phyloP scores from a whole-genome alignment of 2,888 invertebrate genomes.

The Phengaris arion region DNA sequence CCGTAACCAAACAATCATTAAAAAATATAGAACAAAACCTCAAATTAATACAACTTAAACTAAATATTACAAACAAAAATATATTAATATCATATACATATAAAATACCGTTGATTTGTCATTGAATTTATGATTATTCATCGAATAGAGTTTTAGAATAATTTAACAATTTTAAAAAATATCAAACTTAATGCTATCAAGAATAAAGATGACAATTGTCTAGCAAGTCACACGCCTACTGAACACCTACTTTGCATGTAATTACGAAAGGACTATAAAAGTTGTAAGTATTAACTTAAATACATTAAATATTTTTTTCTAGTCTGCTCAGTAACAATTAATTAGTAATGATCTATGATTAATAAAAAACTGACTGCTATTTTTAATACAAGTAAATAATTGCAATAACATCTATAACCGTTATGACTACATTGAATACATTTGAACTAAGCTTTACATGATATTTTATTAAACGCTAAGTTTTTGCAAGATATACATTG shows the following conservation, averaged over 20 bases:
- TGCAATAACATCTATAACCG: background rate
- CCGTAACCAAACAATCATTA: background rate
- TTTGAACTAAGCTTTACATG: conserved; percentile 17
- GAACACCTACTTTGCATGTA: conserved; percentile 11
- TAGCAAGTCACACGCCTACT: background rate
- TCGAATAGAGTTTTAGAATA: conserved; percentile 6
- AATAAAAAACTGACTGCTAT: background rate
- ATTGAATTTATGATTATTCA: conserved; percentile 8
- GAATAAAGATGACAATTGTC: conserved; percentile 4
- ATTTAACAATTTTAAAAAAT: conserved; percentile 9
- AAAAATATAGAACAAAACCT: conserved; percentile 6
- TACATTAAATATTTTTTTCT: background rate
- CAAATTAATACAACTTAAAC: background rate
- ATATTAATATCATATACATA: conserved; percentile 17
- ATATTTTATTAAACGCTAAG: conserved; percentile 12
- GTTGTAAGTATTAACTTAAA: background rate
- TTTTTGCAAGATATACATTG: conserved; percentile 2
- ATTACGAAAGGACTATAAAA: background rate
- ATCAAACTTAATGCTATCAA: conserved; percentile 14
- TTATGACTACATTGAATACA: background rate
- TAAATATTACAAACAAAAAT: background rate
- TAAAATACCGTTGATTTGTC: background rate
- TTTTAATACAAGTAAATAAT: conserved; percentile 1
- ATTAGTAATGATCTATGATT: background rate
- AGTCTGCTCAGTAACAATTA: background rate